phyloP scores from a whole-genome alignment of 2,888 invertebrate species.

The Phyto melanocephala region DNA sequence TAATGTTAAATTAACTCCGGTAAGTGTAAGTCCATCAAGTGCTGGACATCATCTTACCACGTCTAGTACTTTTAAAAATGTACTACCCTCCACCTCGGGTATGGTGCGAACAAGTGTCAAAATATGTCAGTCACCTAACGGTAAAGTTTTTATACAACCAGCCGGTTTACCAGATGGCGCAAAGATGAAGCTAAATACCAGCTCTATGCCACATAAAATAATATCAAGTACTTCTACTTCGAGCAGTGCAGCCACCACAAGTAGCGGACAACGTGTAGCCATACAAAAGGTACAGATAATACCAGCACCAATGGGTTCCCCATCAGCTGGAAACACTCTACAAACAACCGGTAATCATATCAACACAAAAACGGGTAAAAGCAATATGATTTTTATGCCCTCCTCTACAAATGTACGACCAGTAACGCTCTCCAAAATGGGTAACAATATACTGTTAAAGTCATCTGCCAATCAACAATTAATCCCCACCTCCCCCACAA shows the following conservation, averaged over 20 bases:
- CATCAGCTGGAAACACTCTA: constrained; percentile 62
- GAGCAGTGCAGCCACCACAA: constrained; percentile 67
- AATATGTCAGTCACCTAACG: constrained; percentile 76
- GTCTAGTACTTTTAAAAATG: constrained; percentile 69
- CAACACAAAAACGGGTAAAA: constrained; percentile 68
- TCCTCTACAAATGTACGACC: constrained; percentile 61
- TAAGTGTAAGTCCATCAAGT: constrained; percentile 58
- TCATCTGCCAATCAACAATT: constrained; percentile 52
- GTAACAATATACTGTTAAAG: constrained; percentile 56
- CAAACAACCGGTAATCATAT: constrained; percentile 63
- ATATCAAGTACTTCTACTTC: constrained; percentile 57
- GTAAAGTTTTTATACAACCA: constrained; percentile 76
- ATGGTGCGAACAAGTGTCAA: constrained; percentile 75
- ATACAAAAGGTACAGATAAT: constrained; percentile 78
- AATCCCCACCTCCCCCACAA: constrained; percentile 45
- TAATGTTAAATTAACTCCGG: constrained; percentile 73
- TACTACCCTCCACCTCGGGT: constrained; percentile 69
- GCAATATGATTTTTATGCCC: constrained; percentile 77
- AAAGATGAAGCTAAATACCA: constrained; percentile 62
- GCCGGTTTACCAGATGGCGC: constrained; percentile 69
- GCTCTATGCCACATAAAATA: constrained; percentile 65
- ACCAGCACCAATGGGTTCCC: constrained; percentile 70
- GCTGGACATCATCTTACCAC: constrained; percentile 49
- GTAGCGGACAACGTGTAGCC: constrained; percentile 72
- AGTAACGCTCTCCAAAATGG: constrained; percentile 65